These are phyloP conservation scores for Vidua macroura DNA, from an alignment of 2,113 vertebrate genomes.

Conservation along the genomic window DNA sequence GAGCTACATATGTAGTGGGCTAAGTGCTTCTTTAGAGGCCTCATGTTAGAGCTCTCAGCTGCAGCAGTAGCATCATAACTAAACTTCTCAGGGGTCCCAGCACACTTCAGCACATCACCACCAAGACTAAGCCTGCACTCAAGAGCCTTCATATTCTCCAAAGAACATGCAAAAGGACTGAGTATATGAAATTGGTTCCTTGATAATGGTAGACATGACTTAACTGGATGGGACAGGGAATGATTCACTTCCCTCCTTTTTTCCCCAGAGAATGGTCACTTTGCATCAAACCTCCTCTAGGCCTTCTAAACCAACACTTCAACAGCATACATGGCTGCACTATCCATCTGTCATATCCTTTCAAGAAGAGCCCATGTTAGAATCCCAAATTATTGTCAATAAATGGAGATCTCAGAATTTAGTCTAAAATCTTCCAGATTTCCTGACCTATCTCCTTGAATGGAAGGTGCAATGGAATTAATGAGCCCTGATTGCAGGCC, in stretches of 20 bases:
- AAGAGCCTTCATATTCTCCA: not conserved
- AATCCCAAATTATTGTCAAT: not conserved
- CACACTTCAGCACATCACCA: not conserved
- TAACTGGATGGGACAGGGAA: not conserved
- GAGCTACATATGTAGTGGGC: not conserved
- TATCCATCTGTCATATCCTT: not conserved
- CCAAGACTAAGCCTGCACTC: rapidly evolving
- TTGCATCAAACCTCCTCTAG: not conserved
- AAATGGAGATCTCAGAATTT: not conserved
- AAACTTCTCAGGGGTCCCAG: not conserved
- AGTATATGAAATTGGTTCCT: not conserved
- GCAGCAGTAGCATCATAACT: not conserved
- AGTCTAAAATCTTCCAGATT: not conserved
- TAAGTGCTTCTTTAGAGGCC: not conserved
- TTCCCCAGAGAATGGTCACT: not conserved
- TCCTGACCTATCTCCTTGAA: not conserved
- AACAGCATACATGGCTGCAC: not conserved
- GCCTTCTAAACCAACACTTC: not conserved
- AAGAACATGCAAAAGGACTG: not conserved
- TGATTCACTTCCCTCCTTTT: not conserved
- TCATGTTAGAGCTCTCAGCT: not conserved
- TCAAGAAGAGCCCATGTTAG: not conserved
- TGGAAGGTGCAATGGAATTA: not conserved
- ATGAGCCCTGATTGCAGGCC: not conserved
- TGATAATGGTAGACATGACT: not conserved